These are phyloP conservation scores for Calameuta pallipes DNA, from an alignment of 2,888 invertebrate species.

Conservation along the genomic window DNA sequence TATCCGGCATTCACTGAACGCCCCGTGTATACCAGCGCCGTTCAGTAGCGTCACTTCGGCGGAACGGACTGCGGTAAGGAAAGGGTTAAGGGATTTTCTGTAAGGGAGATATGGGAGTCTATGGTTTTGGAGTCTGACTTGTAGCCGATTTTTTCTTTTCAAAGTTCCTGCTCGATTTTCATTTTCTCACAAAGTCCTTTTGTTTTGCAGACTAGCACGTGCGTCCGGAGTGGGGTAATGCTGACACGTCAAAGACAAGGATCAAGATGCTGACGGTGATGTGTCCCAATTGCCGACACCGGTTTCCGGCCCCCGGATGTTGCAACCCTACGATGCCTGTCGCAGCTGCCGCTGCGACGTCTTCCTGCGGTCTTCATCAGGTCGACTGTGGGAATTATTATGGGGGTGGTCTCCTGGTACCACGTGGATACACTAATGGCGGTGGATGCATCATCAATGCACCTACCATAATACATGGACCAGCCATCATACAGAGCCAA, in stretches of 20 bases:
- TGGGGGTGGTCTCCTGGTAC: constrained; percentile 41
- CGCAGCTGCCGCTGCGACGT: constrained; percentile 16
- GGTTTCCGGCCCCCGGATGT: constrained; percentile 66
- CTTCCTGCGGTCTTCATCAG: background rate
- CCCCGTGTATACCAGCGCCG: no score
- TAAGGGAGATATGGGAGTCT: no score
- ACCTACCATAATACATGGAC: constrained; percentile 49
- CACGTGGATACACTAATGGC: constrained; percentile 42
- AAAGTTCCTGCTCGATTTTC: no score
- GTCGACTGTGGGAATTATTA: constrained; percentile 36
- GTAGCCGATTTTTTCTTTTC: no score
- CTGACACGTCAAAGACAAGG: constrained; percentile 10
- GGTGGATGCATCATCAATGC: constrained; percentile 54
- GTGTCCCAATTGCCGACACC: constrained; percentile 80
- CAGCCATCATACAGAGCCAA: constrained; percentile 41
- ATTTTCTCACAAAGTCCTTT: background rate
- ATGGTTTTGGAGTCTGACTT: no score
- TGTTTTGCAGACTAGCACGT: background rate
- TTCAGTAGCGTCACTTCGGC: no score
- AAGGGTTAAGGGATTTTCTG: no score
- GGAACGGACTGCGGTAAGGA: no score
- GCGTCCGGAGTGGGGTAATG: constrained; percentile 22
- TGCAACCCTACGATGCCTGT: constrained; percentile 38
- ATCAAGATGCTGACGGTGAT: constrained; percentile 68
- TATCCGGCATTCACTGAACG: no score